Conservation (phyloP, 2,888 invertebrate species). For the Drosophila ustulata region DNA sequence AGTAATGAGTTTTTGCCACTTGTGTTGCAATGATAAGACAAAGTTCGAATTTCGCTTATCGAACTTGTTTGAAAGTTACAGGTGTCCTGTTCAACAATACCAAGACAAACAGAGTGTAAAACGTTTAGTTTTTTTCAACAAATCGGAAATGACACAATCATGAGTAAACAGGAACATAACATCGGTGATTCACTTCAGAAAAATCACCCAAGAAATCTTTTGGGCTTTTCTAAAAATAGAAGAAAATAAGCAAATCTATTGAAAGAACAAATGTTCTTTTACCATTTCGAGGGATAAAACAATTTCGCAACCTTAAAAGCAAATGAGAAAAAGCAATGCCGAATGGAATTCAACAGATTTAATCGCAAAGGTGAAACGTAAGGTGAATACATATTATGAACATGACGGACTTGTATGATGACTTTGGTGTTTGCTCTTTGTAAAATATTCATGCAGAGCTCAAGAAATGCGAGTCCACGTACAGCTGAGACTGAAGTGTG, state of each 20-base stretch:
- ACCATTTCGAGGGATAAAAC: background rate
- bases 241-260: background rate
- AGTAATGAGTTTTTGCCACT: slow-evolving; percentile 24
- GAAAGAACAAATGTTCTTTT: background rate
- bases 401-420: slow-evolving; percentile 9
- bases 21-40: slow-evolving; percentile 20
- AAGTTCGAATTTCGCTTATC: slow-evolving; percentile 11
- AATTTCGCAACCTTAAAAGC: background rate
- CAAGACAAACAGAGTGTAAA: background rate
- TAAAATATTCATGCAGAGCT: slow-evolving; percentile 35
- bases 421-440: slow-evolving; percentile 31
- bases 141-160: slow-evolving; percentile 16
- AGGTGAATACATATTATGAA: slow-evolving; percentile 5
- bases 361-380: slow-evolving; percentile 11
- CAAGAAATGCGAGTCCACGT: slow-evolving; percentile 2
- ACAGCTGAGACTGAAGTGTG: slow-evolving; percentile 20
- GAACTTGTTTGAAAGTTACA: slow-evolving; percentile 15
- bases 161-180: background rate
- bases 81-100: slow-evolving; percentile 25
- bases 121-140: background rate
- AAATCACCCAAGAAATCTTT: background rate
- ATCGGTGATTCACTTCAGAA: background rate
- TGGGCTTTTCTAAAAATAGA: background rate
- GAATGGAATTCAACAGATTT: slow-evolving; percentile 20
- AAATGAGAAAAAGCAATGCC: background rate